These are phyloP conservation scores for Steinernema hermaphroditum DNA, from an alignment of 2,888 invertebrate genomes.

Conservation along the genomic window DNA sequence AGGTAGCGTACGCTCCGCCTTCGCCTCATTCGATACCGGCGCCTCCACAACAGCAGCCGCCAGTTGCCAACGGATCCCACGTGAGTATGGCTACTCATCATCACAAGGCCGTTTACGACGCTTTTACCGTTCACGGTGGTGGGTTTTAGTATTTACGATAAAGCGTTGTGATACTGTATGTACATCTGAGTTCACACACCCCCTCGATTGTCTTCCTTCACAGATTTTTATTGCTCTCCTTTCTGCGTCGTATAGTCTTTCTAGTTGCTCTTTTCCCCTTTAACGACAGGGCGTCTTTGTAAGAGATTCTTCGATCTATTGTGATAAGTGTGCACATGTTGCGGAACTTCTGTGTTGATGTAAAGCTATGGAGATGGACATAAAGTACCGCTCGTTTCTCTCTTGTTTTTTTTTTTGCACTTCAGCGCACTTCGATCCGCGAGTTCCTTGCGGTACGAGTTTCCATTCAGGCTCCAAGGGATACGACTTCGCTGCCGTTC, in stretches of 20 bases:
- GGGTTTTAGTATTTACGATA: slow-evolving; percentile 24
- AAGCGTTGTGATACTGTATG: slow-evolving; percentile 26
- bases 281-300: not conserved
- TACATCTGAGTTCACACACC: not conserved
- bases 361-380: not conserved
- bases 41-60: slow-evolving; percentile 22
- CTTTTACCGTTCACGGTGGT: slow-evolving; percentile 26
- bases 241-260: slow-evolving; percentile 3
- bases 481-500: slow-evolving; percentile 18
- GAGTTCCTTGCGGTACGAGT: not conserved
- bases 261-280: not conserved
- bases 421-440: not conserved
- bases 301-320: slow-evolving; percentile 13
- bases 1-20: not conserved
- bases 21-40: slow-evolving; percentile 23
- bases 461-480: slow-evolving; percentile 22
- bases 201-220: not conserved
- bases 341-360: slow-evolving; percentile 1
- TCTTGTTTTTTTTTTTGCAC: too few species aligned
- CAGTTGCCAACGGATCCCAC: slow-evolving; percentile 22
- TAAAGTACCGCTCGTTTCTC: not conserved
- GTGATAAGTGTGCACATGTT: slow-evolving; percentile 20
- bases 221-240: not conserved
- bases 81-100: slow-evolving; percentile 31
- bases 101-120: slow-evolving; percentile 27